These are phyloP conservation scores for Oncorhynchus kisutch DNA, from an alignment of 2,113 vertebrate species.

Conservation along the genomic window DNA sequence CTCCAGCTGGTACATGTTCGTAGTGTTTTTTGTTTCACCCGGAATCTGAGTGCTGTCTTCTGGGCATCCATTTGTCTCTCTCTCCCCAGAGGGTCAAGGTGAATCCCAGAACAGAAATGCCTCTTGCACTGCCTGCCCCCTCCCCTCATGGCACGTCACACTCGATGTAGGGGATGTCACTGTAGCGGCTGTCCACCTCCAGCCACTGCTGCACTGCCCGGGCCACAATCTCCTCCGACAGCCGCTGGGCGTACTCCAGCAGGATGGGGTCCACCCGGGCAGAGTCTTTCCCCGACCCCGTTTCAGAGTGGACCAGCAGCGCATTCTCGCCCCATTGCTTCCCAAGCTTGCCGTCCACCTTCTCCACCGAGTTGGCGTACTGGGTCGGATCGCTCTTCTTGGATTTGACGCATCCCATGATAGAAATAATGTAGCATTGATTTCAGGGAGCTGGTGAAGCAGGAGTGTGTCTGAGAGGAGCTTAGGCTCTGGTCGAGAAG, in stretches of 20 bases:
- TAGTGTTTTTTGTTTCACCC: not conserved
- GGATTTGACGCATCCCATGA: conserved; percentile 96
- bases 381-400: conserved; percentile 77
- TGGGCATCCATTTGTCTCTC: not conserved
- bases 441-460: conserved; percentile 16
- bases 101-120: not conserved
- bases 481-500: not conserved
- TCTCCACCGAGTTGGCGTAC: conserved; percentile 62
- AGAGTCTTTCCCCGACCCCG: conserved; percentile 42
- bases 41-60: not conserved
- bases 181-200: conserved; percentile 84
- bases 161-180: conserved; percentile 94
- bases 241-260: conserved; percentile 84
- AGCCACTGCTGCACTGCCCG: conserved; percentile 90
- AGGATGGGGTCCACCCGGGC: conserved; percentile 63
- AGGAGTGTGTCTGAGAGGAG: not conserved
- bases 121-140: not conserved
- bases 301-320: conserved; percentile 58
- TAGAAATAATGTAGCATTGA: conserved; percentile 58
- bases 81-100: not conserved
- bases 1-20: not conserved
- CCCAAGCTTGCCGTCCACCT: conserved; percentile 39
- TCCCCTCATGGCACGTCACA: conserved; percentile 79
- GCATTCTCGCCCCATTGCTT: conserved; percentile 64
- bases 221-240: conserved; percentile 86